Percentiles rank a stretch among this genome's conserved stretches.
These are phyloP conservation scores for Cremastinae sp. DNA, from an alignment of 2,888 invertebrate species.

Conservation along the genomic window DNA sequence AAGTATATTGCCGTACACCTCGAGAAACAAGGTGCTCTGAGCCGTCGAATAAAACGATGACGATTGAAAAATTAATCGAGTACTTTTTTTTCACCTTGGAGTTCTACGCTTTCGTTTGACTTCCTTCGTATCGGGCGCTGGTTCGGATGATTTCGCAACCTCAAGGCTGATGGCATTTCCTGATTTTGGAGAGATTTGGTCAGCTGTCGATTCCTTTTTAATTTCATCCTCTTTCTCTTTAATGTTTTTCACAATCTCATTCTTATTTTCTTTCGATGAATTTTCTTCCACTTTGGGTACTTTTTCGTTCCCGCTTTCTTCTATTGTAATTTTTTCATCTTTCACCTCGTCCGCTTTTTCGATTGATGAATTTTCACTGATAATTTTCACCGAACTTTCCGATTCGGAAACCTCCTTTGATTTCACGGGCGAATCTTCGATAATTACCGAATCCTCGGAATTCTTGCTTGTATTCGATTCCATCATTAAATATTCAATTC, in stretches of 20 bases:
- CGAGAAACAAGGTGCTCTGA: slow-evolving; percentile 29
- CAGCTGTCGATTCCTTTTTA: slow-evolving; percentile 36
- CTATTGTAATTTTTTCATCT: not conserved
- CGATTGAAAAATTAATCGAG: not conserved
- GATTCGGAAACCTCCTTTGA: slow-evolving; percentile 26
- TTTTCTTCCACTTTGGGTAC: slow-evolving; percentile 7
- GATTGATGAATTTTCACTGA: slow-evolving; percentile 2
- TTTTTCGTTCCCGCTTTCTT: not conserved
- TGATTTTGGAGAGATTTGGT: slow-evolving; percentile 38
- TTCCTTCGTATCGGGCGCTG: slow-evolving; percentile 49
- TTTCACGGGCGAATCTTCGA: slow-evolving; percentile 18
- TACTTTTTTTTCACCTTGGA: slow-evolving; percentile 63
- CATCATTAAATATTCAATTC: slow-evolving; percentile 42
- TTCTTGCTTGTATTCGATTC: slow-evolving; percentile 30
- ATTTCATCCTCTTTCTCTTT: slow-evolving; percentile 24
- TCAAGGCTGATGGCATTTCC: slow-evolving; percentile 34
- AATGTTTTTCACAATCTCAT: slow-evolving; percentile 12
- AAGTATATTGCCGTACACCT: slow-evolving; percentile 22
- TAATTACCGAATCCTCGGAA: slow-evolving; percentile 29
- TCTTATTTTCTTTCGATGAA: slow-evolving; percentile 24
- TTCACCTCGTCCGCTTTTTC: not conserved
- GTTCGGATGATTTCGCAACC: slow-evolving; percentile 37
- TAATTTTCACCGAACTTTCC: slow-evolving; percentile 17
- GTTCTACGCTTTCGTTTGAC: slow-evolving; percentile 70
- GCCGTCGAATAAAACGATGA: not conserved